These are phyloP conservation scores for Gryllus bimaculatus DNA, from an alignment of 1,140 invertebrate species.

Conservation along the genomic window DNA sequence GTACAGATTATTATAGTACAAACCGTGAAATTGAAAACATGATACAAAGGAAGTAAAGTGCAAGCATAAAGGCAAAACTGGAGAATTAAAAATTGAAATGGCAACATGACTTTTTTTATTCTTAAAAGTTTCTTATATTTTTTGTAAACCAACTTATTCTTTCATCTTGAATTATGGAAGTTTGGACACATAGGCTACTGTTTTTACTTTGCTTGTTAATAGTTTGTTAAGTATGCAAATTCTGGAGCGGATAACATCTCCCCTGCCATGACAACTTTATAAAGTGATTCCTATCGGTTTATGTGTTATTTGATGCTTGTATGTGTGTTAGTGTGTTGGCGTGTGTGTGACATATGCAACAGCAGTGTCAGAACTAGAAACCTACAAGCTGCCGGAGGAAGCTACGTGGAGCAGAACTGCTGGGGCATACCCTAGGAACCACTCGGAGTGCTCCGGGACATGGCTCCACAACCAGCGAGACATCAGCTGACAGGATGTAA, in stretches of 20 bases:
- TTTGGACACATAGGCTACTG: conserved; percentile 24
- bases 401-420: conserved; percentile 8
- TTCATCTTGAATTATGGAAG: conserved; percentile 17
- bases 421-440: conserved; percentile 4
- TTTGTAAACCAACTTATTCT: conserved; percentile 22
- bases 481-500: conserved; percentile 3
- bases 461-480: background rate
- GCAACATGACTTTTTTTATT: conserved; percentile 25
- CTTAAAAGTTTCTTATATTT: conserved; percentile 13
- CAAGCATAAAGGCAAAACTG: conserved; percentile 30
- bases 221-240: conserved; percentile 16
- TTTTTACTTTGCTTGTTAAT: conserved; percentile 14
- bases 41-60: conserved; percentile 29
- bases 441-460: background rate
- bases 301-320: background rate
- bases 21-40: conserved; percentile 35
- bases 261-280: conserved; percentile 11
- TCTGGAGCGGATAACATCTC: conserved; percentile 17
- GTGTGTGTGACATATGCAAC: background rate
- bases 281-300: conserved; percentile 5
- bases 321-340: conserved; percentile 3
- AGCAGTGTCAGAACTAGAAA: conserved; percentile 8
- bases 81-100: conserved; percentile 26
- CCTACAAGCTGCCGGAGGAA: conserved; percentile 14
- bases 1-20: conserved; percentile 37